Percentiles rank a stretch among this genome's conserved stretches.
phyloP scores from a whole-genome alignment of 1,140 invertebrate species.

The Camponotus pennsylvanicus region DNA sequence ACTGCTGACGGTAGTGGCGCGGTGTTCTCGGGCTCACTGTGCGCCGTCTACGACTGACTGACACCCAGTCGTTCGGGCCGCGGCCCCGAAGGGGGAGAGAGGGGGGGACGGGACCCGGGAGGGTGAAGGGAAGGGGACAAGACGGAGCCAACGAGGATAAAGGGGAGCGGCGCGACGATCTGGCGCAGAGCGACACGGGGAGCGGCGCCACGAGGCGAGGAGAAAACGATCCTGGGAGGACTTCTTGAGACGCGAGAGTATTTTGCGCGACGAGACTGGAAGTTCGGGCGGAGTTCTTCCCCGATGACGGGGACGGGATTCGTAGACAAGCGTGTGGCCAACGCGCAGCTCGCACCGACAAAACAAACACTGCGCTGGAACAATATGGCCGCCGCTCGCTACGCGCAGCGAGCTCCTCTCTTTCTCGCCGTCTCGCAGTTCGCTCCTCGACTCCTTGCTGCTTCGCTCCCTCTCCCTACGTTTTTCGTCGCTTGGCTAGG shows the following conservation, averaged over 20 bases:
- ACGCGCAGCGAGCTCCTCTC: background rate
- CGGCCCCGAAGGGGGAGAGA: background rate
- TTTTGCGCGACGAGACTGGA: slow-evolving; percentile 24
- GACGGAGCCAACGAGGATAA: slow-evolving; percentile 1
- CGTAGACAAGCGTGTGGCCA: slow-evolving; percentile 63
- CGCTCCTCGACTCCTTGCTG: background rate
- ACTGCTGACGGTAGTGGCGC: slow-evolving; percentile 14
- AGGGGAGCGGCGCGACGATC: slow-evolving; percentile 14
- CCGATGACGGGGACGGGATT: slow-evolving; percentile 56
- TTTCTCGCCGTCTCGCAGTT: background rate
- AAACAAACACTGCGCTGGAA: slow-evolving; percentile 81
- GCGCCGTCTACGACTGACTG: slow-evolving; percentile 73
- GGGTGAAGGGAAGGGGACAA: slow-evolving; percentile 37
- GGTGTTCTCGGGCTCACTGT: slow-evolving; percentile 81
- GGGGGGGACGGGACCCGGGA: too few relatives aligned
- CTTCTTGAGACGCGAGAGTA: slow-evolving; percentile 30
- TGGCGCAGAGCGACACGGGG: background rate
- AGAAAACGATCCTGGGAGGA: slow-evolving; percentile 43
- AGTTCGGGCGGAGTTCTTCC: slow-evolving; percentile 46
- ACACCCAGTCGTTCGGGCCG: slow-evolving; percentile 62
- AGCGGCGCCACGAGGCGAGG: background rate
- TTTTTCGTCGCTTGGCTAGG: background rate
- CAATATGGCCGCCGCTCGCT: slow-evolving; percentile 79
- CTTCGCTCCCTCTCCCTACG: background rate
- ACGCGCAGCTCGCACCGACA: slow-evolving; percentile 71